Evolutionary conservation across 2,113 vertebrate species (phyloP).

Genomic region (Rhipidura dahli): DNA sequence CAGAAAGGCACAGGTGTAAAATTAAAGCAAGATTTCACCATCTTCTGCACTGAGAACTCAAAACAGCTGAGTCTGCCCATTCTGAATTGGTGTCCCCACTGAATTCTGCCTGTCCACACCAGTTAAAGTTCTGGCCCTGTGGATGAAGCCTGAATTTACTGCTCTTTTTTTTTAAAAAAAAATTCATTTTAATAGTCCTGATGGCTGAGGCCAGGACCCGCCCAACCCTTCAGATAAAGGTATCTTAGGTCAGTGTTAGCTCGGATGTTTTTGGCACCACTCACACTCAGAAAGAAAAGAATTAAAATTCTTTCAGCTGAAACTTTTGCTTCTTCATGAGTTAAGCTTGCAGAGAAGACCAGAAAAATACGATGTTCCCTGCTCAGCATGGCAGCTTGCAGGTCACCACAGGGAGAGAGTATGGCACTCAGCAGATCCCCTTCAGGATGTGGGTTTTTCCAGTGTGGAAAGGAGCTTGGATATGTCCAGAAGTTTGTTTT

Average conservation of each 20-base stretch:
- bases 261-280: not conserved
- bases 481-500: not conserved
- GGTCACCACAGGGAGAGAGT: not conserved
- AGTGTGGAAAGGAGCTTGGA: not conserved
- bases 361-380: not conserved
- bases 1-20: not conserved
- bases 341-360: not conserved
- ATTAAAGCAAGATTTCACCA: not conserved
- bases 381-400: not conserved
- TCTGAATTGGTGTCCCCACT: not conserved
- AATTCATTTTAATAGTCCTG: not conserved
- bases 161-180: fast-evolving
- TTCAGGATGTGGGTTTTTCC: not conserved
- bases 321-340: not conserved
- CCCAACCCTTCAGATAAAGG: not conserved
- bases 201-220: fast-evolving
- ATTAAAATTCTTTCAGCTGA: not conserved
- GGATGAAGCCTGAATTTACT: not conserved
- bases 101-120: not conserved
- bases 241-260: not conserved
- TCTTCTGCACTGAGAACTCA: not conserved
- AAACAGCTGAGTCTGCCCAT: not conserved
- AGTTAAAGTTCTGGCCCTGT: not conserved
- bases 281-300: not conserved
- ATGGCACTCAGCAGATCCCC: not conserved